A percentile compares a stretch with the other conserved stretches of the same genome.
Conservation (phyloP, 1,140 invertebrate genomes). For the Fopius arisanus region DNA sequence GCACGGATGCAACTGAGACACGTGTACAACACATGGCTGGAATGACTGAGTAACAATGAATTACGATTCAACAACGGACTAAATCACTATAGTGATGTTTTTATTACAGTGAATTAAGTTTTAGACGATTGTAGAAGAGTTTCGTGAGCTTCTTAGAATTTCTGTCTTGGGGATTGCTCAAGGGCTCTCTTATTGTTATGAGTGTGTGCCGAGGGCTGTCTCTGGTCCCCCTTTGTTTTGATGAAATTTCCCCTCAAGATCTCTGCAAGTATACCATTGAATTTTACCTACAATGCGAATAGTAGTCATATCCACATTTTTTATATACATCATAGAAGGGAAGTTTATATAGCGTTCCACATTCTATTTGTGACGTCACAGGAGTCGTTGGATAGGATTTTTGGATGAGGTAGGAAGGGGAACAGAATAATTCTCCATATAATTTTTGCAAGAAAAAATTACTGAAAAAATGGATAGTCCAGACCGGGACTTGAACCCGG, state of each 20-base stretch:
- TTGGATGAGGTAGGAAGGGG: too few relatives aligned
- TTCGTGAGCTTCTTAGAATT: neutral
- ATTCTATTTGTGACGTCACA: too few relatives aligned
- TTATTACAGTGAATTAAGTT: conserved; percentile 12
- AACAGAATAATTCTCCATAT: too few relatives aligned
- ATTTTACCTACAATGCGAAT: conserved; percentile 29
- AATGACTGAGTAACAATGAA: neutral
- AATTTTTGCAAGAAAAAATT: too few relatives aligned
- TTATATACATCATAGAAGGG: too few relatives aligned
- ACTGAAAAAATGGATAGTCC: too few relatives aligned
- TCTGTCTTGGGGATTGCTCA: conserved; percentile 5
- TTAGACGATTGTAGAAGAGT: neutral
- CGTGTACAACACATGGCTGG: neutral
- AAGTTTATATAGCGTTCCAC: too few relatives aligned
- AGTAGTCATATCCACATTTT: conserved; percentile 15
- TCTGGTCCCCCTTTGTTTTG: conserved; percentile 23
- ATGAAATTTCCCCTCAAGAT: conserved; percentile 12
- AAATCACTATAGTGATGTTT: conserved; percentile 4
- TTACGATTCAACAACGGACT: neutral
- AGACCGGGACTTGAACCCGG: too few relatives aligned
- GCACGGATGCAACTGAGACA: neutral
- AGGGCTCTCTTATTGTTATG: conserved; percentile 6
- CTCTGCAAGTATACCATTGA: conserved; percentile 25
- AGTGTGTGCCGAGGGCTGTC: neutral
- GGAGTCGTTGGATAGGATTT: too few relatives aligned